Evolutionary conservation across 2,797 vertebrate species (phyloP).

Genomic region (Xerus rutilus): DNA sequence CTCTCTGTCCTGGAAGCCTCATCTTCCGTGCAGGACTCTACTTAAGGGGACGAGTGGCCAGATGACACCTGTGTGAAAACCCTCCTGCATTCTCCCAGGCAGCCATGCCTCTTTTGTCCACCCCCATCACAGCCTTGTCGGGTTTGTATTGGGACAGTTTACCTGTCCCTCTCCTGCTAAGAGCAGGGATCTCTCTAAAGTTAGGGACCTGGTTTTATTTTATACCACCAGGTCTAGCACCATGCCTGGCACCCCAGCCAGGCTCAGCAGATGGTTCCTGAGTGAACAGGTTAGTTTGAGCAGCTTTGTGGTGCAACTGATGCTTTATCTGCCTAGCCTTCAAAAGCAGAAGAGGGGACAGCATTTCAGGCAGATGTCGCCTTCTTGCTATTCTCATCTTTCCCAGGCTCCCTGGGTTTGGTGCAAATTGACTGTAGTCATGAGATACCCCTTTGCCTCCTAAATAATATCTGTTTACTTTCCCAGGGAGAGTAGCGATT

Average conservation of each 20-base stretch:
- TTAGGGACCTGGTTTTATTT: neutral
- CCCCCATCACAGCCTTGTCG: fast-evolving
- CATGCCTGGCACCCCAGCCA: neutral
- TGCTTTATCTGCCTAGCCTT: neutral
- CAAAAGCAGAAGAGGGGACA: neutral
- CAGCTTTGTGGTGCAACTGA: neutral
- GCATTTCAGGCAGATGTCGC: neutral
- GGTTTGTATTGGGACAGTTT: neutral
- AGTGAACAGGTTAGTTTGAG: neutral
- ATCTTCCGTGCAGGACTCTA: neutral
- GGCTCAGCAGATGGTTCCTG: neutral
- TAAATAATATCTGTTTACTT: slow-evolving; percentile 72
- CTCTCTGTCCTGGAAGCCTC: neutral
- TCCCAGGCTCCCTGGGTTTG: slow-evolving; percentile 61
- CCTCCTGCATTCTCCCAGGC: neutral
- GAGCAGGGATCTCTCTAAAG: neutral
- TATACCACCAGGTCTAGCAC: neutral
- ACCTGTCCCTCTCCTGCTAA: neutral
- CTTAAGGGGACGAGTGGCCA: neutral
- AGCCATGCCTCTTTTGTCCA: neutral
- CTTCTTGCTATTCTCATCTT: slow-evolving; percentile 23
- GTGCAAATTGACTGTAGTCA: slow-evolving; percentile 77
- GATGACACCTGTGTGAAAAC: neutral
- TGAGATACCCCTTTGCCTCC: slow-evolving; percentile 67
- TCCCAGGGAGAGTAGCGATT: slow-evolving; percentile 62